Evolutionary conservation across 2,797 vertebrate genomes (phyloP), one percentile per base, ranked within the genome.

Genomic region (Enteromius radiatus): DNA sequence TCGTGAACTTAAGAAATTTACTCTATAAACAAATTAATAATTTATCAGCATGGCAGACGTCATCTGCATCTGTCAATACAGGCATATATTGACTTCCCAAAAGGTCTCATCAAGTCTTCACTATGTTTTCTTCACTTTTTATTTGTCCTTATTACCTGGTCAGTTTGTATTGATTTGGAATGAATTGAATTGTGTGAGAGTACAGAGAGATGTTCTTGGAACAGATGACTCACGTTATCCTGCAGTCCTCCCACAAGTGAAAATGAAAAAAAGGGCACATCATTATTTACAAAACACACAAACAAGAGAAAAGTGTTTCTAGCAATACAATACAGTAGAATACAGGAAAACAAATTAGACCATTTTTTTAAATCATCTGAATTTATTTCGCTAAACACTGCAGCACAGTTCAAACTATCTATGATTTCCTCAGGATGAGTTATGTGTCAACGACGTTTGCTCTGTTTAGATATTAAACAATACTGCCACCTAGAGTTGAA

Each of bases 391-490:
- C 23, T 19, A 47, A 33, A 3, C 5, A 17, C 12, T 41, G 43
- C 9, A 12, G 14, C 3, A 63, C 21, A 23, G 15, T 31, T 73
- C 19, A 23, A 69, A 21, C 38, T 5, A 28, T 21, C 38, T 23
- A 45, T 63, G n/a, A 12, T 36, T 45, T 78, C 14, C 11, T 23
- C 3, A 38, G 10, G 17, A 26, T 31, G 4, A 67, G 67, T n/a
- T 28, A 15, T 52, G 17, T 68, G 21, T 15, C 43, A 67, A 36
- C 17, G 8, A n/a, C n/a, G n/a, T n/a, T 45, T 21, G 19, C 6
- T n/a, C 3, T 21, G 8, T 26, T 79, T 47, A 61, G 8, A 64
- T 74, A 36, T 31, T 64, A 11, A 81, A 73, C 70, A 81, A 81
- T 26, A 54, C 59, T 75, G 45, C 80, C 70, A 65, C 33, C 80